Evolutionary conservation across 2,797 vertebrate species (phyloP), one percentile per base, ranked within the genome.

Genomic region (Epinephelus malabaricus): DNA sequence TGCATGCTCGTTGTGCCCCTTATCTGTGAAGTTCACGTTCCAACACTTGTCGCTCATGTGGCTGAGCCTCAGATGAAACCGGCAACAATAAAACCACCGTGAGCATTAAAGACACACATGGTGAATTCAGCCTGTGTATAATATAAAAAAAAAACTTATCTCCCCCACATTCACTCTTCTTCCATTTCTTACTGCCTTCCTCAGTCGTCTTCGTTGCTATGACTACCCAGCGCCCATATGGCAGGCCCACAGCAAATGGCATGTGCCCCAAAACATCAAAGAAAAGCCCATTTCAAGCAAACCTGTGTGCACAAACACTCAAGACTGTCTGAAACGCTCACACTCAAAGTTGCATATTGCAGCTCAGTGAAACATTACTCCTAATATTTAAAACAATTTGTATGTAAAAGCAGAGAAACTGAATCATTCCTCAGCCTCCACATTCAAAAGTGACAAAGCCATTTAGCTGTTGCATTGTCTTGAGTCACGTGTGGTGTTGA

Each of bases 161-260:
- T 76, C 23, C 25, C 61, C 60, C 62, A 75, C 69, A 70, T 73
- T 69, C 4, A 9, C 25, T 70, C 23, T 46, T 50, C 11, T 25
- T 51, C 38, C 34, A 8, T 66, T 75, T 71, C 50, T 45, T 56
- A 6, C 43, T 40, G 55, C 72, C 71, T 67, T 47, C 50, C 13
- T 78, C 54, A 43, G 34, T 45, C 77, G 34, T 51, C 40, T 19
- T 68, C 60, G 85, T 88, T 82, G 69, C 81, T 46, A 65, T 81
- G 80, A 68, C 72, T 43, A 86, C 85, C 53, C 23, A 19, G 51
- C 25, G 78, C 71, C 61, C 55, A 50, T 74, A 49, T 23, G 49
- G 47, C 66, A 34, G 4, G 38, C 60, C 60, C 5, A 47, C 58
- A 71, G 69, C 67, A 70, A 82, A 67, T 34, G 15, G 2, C 17